Evolutionary conservation across 2,888 invertebrate genomes (phyloP), one percentile per base, ranked within the genome.

Genomic region (Caenorhabditis sp.): DNA sequence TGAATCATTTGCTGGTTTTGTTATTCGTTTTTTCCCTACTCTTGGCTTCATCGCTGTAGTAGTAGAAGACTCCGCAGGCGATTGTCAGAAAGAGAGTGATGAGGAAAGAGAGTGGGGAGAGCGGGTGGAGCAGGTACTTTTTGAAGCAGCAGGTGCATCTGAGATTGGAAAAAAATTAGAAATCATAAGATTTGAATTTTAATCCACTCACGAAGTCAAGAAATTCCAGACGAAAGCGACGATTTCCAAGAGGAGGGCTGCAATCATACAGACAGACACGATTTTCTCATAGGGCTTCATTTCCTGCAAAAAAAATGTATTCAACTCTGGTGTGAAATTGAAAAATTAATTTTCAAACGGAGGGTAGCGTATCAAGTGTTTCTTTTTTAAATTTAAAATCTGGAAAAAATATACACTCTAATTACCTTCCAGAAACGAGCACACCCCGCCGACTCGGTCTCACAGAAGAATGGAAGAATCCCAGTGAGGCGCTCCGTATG

Each of bases 211-310:
- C 82, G 81, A 84, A 1, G 86, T 82, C 31, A 86, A 56, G 38
- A 84, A 81, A 47, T 86, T 86, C 86, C 86, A 86, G 66, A 84
- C 73, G 5, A 86, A 72, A 8, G 84, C 86, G 16, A 86, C 61
- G n/a, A 82, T 77, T 73, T 86, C 86, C 19, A 82, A 22, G 54
- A 81, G 24, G 0, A 86, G 63, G 4, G 86, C 86, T 10, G 77
- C 16, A 41, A 83, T 81, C 82, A 84, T 86, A 47, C 81, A 82
- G 19, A 74, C 59, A 2, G 84, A 82, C 0, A 84, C 82, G 8
- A 80, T 51, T 64, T 75, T 83, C 49, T 83, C 83, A 24, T 75
- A 83, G n/a, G 74, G 70, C 26, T 83, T 74, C 79, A 83, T 79
- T 12, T 80, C 70, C 80, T 80, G 59, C 24, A 69, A 51, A 31